phyloP scores from a whole-genome alignment of 2,113 vertebrate genomes.

The Hydropotes inermis region DNA sequence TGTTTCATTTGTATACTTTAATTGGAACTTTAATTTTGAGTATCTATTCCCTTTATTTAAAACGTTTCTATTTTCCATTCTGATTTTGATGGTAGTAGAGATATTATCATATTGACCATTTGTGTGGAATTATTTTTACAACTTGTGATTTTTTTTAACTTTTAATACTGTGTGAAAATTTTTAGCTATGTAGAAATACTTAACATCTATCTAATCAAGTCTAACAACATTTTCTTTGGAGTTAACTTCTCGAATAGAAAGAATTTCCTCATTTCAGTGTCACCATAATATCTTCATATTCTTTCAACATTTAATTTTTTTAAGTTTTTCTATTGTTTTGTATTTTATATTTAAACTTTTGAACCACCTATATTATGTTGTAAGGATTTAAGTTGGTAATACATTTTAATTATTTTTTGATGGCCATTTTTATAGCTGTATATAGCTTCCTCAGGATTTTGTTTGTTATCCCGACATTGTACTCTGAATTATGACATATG shows the following conservation, averaged over 20 bases:
- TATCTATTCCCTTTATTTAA: not conserved
- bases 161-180: not conserved
- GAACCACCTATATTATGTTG: not conserved
- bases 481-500: no score
- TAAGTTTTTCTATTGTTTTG: not conserved
- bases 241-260: not conserved
- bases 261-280: not conserved
- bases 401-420: not conserved
- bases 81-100: not conserved
- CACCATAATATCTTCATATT: not conserved
- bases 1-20: not conserved
- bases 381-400: not conserved
- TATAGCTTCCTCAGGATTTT: not conserved
- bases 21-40: not conserved
- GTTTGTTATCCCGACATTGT: not conserved
- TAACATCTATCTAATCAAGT: not conserved
- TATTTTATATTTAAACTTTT: not conserved
- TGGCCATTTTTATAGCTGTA: not conserved
- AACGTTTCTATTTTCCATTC: not conserved
- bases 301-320: not conserved
- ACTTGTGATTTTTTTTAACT: not conserved
- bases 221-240: not conserved
- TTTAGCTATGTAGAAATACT: not conserved
- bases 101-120: not conserved
- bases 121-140: not conserved